These are phyloP conservation scores for Drosophila sproati DNA, from an alignment of 1,140 invertebrate species.

Conservation along the genomic window DNA sequence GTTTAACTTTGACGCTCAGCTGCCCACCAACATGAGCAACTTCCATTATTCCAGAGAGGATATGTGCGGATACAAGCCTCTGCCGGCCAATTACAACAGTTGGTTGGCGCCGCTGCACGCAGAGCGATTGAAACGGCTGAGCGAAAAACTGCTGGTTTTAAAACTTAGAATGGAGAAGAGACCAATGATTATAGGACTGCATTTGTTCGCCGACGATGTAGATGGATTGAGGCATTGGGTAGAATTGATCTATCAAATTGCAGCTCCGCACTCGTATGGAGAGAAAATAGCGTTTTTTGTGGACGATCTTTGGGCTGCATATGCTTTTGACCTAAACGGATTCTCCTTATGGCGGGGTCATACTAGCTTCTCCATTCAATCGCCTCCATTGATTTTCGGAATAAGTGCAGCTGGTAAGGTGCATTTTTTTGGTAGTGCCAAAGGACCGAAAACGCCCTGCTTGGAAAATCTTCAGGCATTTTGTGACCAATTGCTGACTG, in stretches of 20 bases:
- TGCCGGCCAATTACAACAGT: constrained; percentile 19
- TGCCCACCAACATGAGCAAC: too few species aligned
- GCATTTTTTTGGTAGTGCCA: constrained; percentile 39
- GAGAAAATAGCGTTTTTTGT: constrained; percentile 40
- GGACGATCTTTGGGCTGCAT: constrained; percentile 42
- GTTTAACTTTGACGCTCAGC: background rate
- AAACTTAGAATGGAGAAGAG: constrained; percentile 17
- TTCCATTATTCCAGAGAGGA: too few species aligned
- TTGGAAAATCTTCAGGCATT: constrained; percentile 26
- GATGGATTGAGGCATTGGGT: constrained; percentile 37
- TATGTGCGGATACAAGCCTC: constrained; percentile 11
- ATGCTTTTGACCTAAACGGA: constrained; percentile 30
- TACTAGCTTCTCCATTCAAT: background rate
- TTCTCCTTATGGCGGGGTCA: constrained; percentile 4
- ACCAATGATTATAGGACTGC: constrained; percentile 35
- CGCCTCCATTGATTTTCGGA: constrained; percentile 46
- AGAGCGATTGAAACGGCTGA: constrained; percentile 33
- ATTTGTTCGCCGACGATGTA: constrained; percentile 40
- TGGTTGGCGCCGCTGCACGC: constrained; percentile 27
- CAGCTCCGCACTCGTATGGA: constrained; percentile 10
- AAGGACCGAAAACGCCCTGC: constrained; percentile 3
- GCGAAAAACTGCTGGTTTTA: background rate
- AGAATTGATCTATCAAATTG: constrained; percentile 40
- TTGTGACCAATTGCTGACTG: constrained; percentile 30
- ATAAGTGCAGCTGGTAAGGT: constrained; percentile 35